Evolutionary conservation across 1,140 invertebrate species (phyloP).

Genomic region (Cyrtorhinus lividipennis): DNA sequence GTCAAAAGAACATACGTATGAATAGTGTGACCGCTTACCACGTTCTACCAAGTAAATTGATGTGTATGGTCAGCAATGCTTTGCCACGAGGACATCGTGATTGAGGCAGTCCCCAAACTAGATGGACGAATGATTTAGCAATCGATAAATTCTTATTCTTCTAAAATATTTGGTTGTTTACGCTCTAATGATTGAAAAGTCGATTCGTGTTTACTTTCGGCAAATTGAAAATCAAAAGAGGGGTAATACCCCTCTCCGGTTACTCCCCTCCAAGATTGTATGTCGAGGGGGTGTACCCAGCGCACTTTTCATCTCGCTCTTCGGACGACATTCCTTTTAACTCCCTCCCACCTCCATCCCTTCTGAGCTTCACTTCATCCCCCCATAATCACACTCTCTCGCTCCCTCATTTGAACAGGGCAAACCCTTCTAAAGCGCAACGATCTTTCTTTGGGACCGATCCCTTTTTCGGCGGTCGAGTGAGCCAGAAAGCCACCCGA

Average conservation of each 20-base stretch:
- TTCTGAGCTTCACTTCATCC: background rate
- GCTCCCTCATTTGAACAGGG: background rate
- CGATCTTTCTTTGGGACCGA: background rate
- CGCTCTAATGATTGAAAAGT: background rate
- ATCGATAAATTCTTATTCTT: background rate
- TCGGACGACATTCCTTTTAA: background rate
- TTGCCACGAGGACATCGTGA: background rate
- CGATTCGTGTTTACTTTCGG: background rate
- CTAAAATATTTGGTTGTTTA: background rate
- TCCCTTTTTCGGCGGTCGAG: too few species aligned
- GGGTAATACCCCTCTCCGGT: background rate
- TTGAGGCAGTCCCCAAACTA: too few species aligned
- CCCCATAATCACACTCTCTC: background rate
- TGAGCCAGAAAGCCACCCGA: too few species aligned
- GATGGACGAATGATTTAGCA: too few species aligned
- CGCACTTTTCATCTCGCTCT: background rate
- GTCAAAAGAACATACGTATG: too few species aligned
- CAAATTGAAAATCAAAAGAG: background rate
- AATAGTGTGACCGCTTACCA: background rate
- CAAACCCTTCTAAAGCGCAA: background rate
- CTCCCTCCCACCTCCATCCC: background rate
- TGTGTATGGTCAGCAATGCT: background rate
- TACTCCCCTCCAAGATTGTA: background rate
- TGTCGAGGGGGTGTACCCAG: too few species aligned
- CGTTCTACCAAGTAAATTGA: background rate